phyloP scores from a whole-genome alignment of 2,888 invertebrate species.

The Acanthosepion esculentum region DNA sequence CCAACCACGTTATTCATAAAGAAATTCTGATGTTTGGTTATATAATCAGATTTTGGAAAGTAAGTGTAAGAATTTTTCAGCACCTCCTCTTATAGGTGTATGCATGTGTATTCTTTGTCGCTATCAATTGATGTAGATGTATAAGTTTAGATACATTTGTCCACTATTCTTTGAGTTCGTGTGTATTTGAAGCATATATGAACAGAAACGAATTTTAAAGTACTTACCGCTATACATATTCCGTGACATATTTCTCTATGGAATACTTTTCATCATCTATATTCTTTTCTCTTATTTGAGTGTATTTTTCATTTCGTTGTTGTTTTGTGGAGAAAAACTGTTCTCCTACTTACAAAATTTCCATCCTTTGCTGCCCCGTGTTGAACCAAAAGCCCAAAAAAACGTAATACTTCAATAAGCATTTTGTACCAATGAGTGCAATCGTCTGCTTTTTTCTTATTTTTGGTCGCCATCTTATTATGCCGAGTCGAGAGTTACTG shows the following conservation, averaged over 20 bases:
- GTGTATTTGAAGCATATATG: no score
- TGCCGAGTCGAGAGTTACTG: background rate
- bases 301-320: background rate
- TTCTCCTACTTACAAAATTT: background rate
- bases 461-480: background rate
- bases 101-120: background rate
- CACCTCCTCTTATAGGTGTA: no score
- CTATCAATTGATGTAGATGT: background rate
- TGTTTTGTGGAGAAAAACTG: background rate
- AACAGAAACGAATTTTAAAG: background rate
- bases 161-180: background rate
- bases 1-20: no score
- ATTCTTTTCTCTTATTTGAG: background rate
- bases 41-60: no score
- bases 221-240: background rate
- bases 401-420: conserved; percentile 1
- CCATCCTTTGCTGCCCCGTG: background rate
- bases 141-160: background rate
- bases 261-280: background rate
- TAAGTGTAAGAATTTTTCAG: no score
- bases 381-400: background rate
- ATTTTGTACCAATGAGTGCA: background rate
- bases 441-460: background rate
- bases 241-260: background rate
- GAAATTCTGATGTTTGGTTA: no score